Percentiles rank a stretch among this genome's conserved stretches.
Evolutionary conservation across 2,113 vertebrate genomes (phyloP).

Genomic region (Megaleporinus macrocephalus): DNA sequence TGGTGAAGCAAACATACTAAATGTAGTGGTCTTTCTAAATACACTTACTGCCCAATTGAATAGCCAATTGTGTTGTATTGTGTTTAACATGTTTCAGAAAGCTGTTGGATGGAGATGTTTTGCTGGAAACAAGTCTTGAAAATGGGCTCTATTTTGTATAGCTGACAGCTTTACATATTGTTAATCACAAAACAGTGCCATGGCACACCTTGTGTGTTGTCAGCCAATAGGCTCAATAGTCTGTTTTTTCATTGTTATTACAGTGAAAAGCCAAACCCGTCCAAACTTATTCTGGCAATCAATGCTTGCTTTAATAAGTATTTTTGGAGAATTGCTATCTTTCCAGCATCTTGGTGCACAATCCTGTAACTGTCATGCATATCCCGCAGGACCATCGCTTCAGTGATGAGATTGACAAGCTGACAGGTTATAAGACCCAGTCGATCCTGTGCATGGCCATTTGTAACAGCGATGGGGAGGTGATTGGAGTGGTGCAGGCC

Average conservation of each 20-base stretch:
- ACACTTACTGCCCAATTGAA: too few species aligned
- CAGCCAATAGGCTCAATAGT: too few species aligned
- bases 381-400: slow-evolving; percentile 78
- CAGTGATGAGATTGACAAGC: slow-evolving; percentile 83
- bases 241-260: too few species aligned
- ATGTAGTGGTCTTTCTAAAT: too few species aligned
- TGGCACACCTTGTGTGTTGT: neutral
- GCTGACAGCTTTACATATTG: neutral
- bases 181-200: neutral
- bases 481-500: slow-evolving; percentile 81
- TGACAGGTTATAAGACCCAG: slow-evolving; percentile 82
- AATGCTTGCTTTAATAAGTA: neutral
- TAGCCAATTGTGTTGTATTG: too few species aligned
- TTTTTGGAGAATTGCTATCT: neutral
- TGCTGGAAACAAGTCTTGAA: too few species aligned
- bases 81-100: too few species aligned
- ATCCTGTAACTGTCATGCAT: neutral
- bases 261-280: too few species aligned
- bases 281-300: neutral
- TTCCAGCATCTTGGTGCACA: neutral
- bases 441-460: slow-evolving; percentile 82
- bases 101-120: too few species aligned
- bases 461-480: slow-evolving; percentile 79
- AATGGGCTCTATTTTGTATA: neutral
- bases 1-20: too few species aligned